Percentiles rank a stretch among this genome's conserved stretches.
Conservation (phyloP, 2,797 vertebrate species). For the Manis javanica region DNA sequence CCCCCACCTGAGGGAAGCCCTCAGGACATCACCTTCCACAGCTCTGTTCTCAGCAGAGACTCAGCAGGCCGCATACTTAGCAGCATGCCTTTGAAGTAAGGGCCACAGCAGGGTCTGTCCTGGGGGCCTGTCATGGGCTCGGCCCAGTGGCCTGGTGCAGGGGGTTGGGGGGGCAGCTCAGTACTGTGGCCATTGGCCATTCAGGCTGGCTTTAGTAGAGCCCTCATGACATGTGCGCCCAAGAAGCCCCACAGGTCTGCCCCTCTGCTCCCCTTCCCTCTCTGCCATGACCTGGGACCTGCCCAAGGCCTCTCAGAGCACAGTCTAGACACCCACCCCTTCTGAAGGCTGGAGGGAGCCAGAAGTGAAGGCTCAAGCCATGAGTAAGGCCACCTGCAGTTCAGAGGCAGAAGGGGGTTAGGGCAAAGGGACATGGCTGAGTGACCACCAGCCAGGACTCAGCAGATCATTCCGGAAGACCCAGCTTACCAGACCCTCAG, state of each 20-base stretch:
- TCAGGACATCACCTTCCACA: neutral
- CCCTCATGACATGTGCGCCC: neutral
- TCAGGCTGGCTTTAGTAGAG: neutral
- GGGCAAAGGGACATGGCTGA: neutral
- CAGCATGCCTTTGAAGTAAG: fast-evolving
- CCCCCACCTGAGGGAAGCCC: neutral
- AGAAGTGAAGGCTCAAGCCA: neutral
- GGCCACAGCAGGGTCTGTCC: neutral
- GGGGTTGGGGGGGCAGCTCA: neutral
- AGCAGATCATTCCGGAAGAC: neutral
- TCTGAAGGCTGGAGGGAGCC: too few relatives aligned
- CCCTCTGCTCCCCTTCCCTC: neutral
- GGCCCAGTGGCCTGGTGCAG: neutral
- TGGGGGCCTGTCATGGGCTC: neutral
- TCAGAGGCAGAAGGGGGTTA: neutral
- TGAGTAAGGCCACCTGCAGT: neutral
- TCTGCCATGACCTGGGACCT: neutral
- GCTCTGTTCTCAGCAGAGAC: neutral
- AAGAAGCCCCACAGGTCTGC: neutral
- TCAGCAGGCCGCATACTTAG: neutral
- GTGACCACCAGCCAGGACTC: neutral
- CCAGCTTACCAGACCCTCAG: neutral
- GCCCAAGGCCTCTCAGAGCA: neutral
- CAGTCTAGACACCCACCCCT: neutral
- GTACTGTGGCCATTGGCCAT: neutral